Evolutionary conservation across 1,140 invertebrate genomes (phyloP).

Genomic region (Pogonomyrmex barbatus): DNA sequence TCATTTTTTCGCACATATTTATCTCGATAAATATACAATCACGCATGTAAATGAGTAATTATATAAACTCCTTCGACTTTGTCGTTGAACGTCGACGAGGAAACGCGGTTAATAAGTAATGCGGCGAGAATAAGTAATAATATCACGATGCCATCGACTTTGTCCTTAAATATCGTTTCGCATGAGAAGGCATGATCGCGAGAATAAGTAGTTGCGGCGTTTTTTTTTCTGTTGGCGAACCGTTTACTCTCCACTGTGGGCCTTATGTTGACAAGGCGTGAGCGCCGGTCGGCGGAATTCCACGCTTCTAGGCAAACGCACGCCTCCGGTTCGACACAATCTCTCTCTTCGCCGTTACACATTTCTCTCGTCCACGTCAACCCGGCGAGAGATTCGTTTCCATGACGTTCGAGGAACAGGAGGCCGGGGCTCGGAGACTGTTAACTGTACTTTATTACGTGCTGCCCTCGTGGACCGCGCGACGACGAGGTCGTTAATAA

Average conservation of each 20-base stretch:
- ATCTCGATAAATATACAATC: background rate
- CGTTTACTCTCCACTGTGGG: constrained; percentile 42
- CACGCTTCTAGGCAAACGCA: constrained; percentile 45
- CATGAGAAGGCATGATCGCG: constrained; percentile 21
- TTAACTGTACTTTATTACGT: constrained; percentile 68
- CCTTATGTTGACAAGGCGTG: constrained; percentile 42
- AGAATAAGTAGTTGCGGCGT: constrained; percentile 12
- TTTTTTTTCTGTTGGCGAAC: background rate
- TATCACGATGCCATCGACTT: background rate
- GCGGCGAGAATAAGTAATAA: constrained; percentile 21
- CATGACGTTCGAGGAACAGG: constrained; percentile 3
- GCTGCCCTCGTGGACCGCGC: constrained; percentile 28
- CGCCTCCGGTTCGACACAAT: constrained; percentile 51
- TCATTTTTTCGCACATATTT: background rate
- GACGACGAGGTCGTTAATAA: constrained; percentile 42
- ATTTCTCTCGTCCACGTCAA: constrained; percentile 23
- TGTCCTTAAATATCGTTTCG: constrained; percentile 43
- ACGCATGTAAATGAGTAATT: constrained; percentile 4
- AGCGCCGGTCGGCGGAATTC: constrained; percentile 32
- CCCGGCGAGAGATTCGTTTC: background rate
- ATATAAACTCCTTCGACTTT: background rate
- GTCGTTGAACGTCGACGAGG: background rate
- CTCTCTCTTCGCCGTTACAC: background rate
- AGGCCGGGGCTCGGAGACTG: constrained; percentile 1
- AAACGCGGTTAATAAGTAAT: constrained; percentile 1